Base-by-base conservation (phyloP, 1,140 invertebrate species). In the Apis cerana region DNA sequence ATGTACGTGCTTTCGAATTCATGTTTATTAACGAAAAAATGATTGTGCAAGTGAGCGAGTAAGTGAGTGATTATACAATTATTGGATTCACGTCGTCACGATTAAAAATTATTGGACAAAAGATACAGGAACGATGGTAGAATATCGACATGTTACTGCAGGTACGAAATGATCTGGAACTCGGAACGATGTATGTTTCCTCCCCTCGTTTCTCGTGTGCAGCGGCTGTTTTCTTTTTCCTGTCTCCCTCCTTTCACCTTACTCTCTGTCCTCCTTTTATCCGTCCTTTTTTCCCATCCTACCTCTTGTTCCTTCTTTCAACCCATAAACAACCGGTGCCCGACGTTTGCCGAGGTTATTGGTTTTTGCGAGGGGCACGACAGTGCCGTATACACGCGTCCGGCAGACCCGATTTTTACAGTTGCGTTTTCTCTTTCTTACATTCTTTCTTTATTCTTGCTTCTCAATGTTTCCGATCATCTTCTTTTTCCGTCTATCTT, bases 261-360 rank as follows among this genome's bases (percentile, higher is more conserved):
- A 12, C 43, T 33, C 43, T 27, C 21, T 23, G 15, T 59, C 69
- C 11, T 67, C 15, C 33, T 48, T n/a, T n/a, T 33, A 2, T 62
- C 12, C 54, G 7, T 84, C 78, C 62, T 81, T 75, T 13, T 68
- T n/a, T 9, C 9, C 17, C 71, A 12, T 58, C 54, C 9, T 50
- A 33, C 10, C 64, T 81, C 70, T 61, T 69, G 70, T 54, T 85
- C 84, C 83, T 75, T 83, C 75, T 84, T 84, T 68, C 64, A 21
- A 56, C 54, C 58, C 75, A 82, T 82, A 82, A 82, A 82, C 80
- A 78, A 82, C 75, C 75, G 62, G 65, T 78, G 75, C 23, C 75
- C 86, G 80, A 85, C 86, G 87, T 87, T 82, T 74, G 80, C 79
- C 85, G 83, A 89, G 86, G 87, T 89, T 89, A 89, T 89, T 89